Conservation (phyloP, 2,888 invertebrate species). For the Sipunculus nudus region DNA sequence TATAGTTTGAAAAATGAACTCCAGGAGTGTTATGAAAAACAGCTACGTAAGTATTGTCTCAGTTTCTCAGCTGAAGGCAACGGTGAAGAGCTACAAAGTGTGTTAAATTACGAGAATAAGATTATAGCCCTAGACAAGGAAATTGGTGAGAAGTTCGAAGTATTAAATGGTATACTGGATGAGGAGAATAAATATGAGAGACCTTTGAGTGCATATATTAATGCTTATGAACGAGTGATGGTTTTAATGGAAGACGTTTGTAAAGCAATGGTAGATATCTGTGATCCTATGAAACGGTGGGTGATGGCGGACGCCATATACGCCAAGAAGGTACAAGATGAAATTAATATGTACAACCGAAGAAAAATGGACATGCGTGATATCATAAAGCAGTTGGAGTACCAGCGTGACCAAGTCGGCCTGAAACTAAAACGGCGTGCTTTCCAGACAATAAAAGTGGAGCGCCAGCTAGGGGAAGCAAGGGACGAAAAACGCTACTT, state of each 20-base stretch:
- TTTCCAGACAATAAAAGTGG: conserved; percentile 7
- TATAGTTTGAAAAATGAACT: conserved; percentile 21
- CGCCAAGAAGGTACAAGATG: conserved; percentile 47
- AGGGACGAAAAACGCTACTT: conserved; percentile 14
- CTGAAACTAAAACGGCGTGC: conserved; percentile 13
- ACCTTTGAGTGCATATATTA: conserved; percentile 39
- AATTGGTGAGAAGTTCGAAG: conserved; percentile 28
- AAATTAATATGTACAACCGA: conserved; percentile 41
- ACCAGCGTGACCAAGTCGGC: conserved; percentile 14
- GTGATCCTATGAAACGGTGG: conserved; percentile 52
- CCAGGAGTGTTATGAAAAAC: conserved; percentile 8
- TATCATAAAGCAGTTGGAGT: conserved; percentile 21
- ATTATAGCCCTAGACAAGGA: conserved; percentile 43
- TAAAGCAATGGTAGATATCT: conserved; percentile 44
- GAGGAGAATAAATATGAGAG: conserved; percentile 29
- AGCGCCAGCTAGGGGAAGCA: conserved; percentile 5
- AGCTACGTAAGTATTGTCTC: conserved; percentile 48
- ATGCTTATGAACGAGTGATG: conserved; percentile 45
- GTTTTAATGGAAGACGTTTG: conserved; percentile 47
- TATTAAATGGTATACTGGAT: conserved; percentile 11
- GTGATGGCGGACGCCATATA: conserved; percentile 55
- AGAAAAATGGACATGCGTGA: conserved; percentile 42
- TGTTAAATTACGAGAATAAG: conserved; percentile 52
- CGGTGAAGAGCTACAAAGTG: conserved; percentile 41
- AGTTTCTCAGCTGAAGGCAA: conserved; percentile 49